These are phyloP conservation scores for Camponotus floridanus DNA, from an alignment of 1,140 invertebrate genomes.

Conservation along the genomic window DNA sequence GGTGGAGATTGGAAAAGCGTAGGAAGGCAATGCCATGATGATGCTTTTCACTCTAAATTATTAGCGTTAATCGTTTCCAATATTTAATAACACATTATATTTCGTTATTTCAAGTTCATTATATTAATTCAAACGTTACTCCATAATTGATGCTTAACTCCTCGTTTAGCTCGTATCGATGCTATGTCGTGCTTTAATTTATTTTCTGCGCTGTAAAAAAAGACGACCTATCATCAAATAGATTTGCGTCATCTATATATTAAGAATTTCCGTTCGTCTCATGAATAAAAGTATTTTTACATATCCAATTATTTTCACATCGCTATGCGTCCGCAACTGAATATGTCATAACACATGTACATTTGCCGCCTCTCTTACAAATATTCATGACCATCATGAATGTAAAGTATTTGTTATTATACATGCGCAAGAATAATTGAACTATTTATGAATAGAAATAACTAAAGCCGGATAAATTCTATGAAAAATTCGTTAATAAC, in stretches of 20 bases:
- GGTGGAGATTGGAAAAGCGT: constrained; percentile 51
- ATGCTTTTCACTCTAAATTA: constrained; percentile 51
- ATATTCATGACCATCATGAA: neutral
- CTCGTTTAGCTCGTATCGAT: neutral
- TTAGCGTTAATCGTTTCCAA: constrained; percentile 21
- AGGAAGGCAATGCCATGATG: constrained; percentile 39
- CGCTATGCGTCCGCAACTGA: neutral
- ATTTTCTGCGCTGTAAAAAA: neutral
- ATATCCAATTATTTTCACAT: constrained; percentile 5
- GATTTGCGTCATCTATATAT: neutral
- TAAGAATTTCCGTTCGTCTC: neutral
- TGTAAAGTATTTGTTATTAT: neutral
- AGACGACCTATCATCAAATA: neutral
- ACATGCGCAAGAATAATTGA: neutral
- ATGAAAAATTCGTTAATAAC: neutral
- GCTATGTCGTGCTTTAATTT: neutral
- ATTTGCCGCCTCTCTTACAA: neutral
- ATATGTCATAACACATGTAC: constrained; percentile 3
- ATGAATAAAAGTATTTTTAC: constrained; percentile 17
- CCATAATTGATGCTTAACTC: neutral
- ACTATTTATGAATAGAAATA: neutral
- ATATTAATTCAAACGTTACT: constrained; percentile 22
- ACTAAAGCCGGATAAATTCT: neutral
- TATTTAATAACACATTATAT: constrained; percentile 9
- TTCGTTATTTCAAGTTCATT: neutral